phyloP scores from a whole-genome alignment of 2,888 invertebrate genomes.

The Heteromurus nitidus region DNA sequence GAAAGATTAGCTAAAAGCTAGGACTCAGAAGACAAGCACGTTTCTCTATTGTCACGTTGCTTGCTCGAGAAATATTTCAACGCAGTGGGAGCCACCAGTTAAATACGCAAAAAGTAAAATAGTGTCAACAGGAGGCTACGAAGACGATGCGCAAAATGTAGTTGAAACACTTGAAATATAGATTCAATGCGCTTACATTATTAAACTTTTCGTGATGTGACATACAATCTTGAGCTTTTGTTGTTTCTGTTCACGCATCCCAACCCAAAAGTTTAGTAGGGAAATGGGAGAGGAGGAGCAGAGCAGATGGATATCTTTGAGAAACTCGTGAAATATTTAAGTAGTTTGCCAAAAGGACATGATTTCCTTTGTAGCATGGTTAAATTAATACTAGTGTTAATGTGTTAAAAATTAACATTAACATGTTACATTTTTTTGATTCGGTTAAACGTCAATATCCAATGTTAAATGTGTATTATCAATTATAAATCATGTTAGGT shows the following conservation, averaged over 20 bases:
- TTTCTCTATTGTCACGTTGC: too few species aligned
- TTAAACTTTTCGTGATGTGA: slow-evolving; percentile 21
- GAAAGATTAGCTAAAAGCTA: background rate
- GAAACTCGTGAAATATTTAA: background rate
- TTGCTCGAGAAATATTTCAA: background rate
- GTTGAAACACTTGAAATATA: background rate
- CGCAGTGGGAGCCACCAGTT: background rate
- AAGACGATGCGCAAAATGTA: background rate
- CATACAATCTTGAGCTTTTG: slow-evolving; percentile 35
- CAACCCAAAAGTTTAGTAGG: too few species aligned
- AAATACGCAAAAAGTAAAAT: background rate
- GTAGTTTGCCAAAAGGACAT: too few species aligned
- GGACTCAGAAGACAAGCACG: background rate
- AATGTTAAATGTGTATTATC: too few species aligned
- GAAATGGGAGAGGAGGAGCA: too few species aligned
- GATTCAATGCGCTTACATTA: background rate
- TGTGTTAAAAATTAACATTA: too few species aligned
- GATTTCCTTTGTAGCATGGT: too few species aligned
- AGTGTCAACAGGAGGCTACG: background rate
- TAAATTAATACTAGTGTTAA: too few species aligned
- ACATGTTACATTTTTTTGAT: background rate
- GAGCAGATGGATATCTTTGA: slow-evolving; percentile 9
- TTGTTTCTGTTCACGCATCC: too few species aligned
- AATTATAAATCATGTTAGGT: too few species aligned
- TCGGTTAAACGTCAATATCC: too few species aligned